Percentiles rank a stretch among this genome's conserved stretches.
phyloP scores from a whole-genome alignment of 2,113 vertebrate genomes.

The Ploceus nigricollis region DNA sequence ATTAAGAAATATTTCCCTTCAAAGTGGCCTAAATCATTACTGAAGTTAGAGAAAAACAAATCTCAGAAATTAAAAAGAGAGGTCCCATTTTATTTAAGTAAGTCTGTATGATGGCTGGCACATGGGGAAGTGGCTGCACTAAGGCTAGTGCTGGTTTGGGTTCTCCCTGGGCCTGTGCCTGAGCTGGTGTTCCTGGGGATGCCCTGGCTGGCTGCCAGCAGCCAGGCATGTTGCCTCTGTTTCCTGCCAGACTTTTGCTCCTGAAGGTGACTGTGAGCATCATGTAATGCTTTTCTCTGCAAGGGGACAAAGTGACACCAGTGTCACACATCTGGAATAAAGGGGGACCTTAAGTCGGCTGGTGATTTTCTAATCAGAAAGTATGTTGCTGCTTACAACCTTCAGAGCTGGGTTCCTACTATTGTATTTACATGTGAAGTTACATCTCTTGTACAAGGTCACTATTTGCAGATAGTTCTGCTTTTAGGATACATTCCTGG shows the following conservation, averaged over 20 bases:
- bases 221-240: neutral
- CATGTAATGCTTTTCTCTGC: neutral
- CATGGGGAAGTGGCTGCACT: neutral
- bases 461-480: neutral
- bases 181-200: neutral
- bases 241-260: neutral
- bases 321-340: rapidly evolving
- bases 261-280: neutral
- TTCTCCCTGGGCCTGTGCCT: neutral
- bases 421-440: neutral
- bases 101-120: rapidly evolving
- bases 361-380: neutral
- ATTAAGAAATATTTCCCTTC: neutral
- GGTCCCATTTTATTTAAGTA: neutral
- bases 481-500: neutral
- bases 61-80: neutral
- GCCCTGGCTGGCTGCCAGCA: rapidly evolving
- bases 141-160: neutral
- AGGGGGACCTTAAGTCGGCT: neutral
- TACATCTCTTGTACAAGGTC: neutral
- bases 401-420: neutral
- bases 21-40: neutral
- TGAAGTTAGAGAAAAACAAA: neutral
- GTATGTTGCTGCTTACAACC: neutral
- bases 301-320: neutral